Percentiles rank a stretch among this genome's conserved stretches.
These are phyloP conservation scores for Diadophis punctatus DNA, from an alignment of 2,113 vertebrate species.

Conservation along the genomic window DNA sequence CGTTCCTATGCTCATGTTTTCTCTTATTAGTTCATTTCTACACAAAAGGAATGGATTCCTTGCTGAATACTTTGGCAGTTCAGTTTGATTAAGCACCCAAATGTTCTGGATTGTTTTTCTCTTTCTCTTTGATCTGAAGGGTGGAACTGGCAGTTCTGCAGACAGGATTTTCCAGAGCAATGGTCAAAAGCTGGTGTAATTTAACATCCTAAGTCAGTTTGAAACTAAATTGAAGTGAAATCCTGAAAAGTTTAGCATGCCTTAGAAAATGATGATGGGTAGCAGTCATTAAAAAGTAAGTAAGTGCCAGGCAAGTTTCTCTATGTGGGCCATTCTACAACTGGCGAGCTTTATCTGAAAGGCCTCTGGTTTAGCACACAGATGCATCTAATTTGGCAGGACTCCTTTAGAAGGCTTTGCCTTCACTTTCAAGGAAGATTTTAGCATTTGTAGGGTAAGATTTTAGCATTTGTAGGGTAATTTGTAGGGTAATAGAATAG, in stretches of 20 bases:
- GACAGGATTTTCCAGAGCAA: not conserved
- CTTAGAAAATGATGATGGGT: not conserved
- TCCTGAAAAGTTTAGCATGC: not conserved
- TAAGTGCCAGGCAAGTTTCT: not conserved
- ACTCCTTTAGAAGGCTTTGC: not conserved
- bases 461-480: not conserved
- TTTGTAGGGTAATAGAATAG: too few species aligned
- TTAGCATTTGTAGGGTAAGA: not conserved
- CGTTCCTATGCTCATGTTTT: not conserved
- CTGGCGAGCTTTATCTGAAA: not conserved
- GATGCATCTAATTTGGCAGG: not conserved
- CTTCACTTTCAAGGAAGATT: not conserved
- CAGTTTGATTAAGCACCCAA: slow-evolving; percentile 10
- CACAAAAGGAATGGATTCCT: not conserved
- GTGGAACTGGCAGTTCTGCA: not conserved
- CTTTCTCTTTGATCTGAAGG: slow-evolving; percentile 19
- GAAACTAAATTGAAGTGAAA: not conserved
- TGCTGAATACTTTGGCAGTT: not conserved
- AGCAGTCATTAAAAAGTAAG: not conserved
- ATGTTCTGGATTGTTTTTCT: not conserved
- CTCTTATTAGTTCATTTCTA: not conserved
- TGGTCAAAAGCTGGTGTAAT: not conserved
- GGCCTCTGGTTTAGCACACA: not conserved
- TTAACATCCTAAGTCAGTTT: not conserved
- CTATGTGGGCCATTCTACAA: not conserved